Base-by-base conservation (phyloP, 1,140 invertebrate species). In the Lepidurus couesii region DNA sequence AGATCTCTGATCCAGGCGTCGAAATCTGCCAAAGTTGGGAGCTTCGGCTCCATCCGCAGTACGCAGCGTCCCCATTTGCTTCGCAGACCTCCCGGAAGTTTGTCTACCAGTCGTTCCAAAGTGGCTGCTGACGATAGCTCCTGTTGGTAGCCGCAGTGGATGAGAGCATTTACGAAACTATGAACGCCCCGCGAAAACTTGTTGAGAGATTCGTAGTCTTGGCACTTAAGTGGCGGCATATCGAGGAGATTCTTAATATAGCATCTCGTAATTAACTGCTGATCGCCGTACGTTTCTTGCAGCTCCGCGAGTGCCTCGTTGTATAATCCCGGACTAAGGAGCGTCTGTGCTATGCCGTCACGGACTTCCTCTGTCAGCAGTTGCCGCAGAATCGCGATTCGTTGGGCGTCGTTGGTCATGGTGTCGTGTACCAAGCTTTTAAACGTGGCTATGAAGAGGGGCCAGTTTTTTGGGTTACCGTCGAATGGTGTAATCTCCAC, bases 401-500 rank as follows among this genome's bases (percentile, higher is more conserved):
- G 13, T 65, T 65, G 26, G 26, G 26, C 26, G 26, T 21, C 21
- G 53, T 65, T 65, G 53, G 21, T 65, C 13, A 65, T 65, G 21
- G 26, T 26, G 4, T 3, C 53, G 53, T 78, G 77, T 10, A 74
- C 65, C 21, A 78, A 42, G 21, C 74, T 73, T 74, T 21, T n/a
- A 42, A 78, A 78, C n/a, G 47, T 65, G 42, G 65, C 65, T 21
- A 78, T 78, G 47, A 78, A 78, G 21, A 73, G 43, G 3, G 77
- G 53, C 77, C 53, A 78, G 5, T 74, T 78, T 24, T 73, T 47
- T 0, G 77, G 53, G 34, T 78, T 73, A 4, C 77, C 44, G 8
- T 78, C 53, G n/a, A 26, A 78, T 0, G 77, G 53, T 21, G 44
- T 78, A 7, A 78, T 10, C 9, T 78, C 77, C 7, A 78, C n/a